These are phyloP conservation scores for Hypselothyrea guttata DNA, from an alignment of 2,888 invertebrate genomes.

Conservation along the genomic window DNA sequence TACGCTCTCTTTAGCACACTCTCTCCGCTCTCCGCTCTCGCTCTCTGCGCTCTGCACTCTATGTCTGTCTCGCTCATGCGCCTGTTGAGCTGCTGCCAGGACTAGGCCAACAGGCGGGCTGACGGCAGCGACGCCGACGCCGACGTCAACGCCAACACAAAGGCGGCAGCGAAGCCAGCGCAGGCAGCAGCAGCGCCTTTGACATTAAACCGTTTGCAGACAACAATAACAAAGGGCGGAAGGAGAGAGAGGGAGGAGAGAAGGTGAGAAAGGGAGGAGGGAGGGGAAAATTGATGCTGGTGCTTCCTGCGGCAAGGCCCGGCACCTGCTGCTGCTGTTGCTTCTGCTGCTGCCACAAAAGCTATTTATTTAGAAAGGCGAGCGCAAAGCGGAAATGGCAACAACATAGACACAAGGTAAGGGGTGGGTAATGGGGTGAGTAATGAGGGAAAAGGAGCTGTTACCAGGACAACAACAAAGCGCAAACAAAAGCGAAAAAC, in stretches of 20 bases:
- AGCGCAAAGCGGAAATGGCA: constrained; percentile 66
- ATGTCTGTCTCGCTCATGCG: constrained; percentile 40
- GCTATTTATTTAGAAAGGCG: constrained; percentile 68
- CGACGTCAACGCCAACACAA: constrained; percentile 22
- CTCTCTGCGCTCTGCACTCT: constrained; percentile 23
- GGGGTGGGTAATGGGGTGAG: constrained; percentile 7
- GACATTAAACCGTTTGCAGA: not conserved
- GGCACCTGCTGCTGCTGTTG: constrained; percentile 61
- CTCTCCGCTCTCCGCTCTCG: constrained; percentile 1
- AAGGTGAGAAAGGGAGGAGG: not conserved
- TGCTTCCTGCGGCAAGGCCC: constrained; percentile 60
- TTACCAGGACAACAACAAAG: constrained; percentile 50
- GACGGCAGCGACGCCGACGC: constrained; percentile 19
- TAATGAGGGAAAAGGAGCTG: not conserved
- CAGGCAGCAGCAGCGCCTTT: constrained; percentile 11
- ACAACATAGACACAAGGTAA: constrained; percentile 48
- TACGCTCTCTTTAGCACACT: constrained; percentile 22
- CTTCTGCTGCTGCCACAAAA: constrained; percentile 37
- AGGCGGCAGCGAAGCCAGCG: constrained; percentile 21
- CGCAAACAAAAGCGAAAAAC: not conserved
- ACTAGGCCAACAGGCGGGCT: constrained; percentile 68
- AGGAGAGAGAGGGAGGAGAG: too few relatives aligned
- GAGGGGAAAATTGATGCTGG: constrained; percentile 33
- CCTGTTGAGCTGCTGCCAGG: constrained; percentile 37
- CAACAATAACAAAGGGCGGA: not conserved